These are phyloP conservation scores for Ceratina australensis DNA, from an alignment of 1,140 invertebrate genomes.

Conservation along the genomic window DNA sequence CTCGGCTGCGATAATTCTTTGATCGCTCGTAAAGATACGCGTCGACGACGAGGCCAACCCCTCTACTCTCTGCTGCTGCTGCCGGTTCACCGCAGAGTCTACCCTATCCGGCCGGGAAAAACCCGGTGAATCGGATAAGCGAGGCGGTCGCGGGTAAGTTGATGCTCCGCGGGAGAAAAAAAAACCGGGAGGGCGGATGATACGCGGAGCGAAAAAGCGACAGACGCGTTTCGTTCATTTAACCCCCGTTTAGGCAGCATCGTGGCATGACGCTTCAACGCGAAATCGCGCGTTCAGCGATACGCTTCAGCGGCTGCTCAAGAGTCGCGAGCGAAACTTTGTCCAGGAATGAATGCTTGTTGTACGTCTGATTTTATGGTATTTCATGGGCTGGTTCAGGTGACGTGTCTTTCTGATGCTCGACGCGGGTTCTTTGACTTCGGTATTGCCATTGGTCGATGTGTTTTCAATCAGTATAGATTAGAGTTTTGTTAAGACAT, in stretches of 20 bases:
- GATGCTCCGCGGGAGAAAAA: conserved; percentile 22
- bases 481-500: too few relatives aligned
- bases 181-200: conserved; percentile 5
- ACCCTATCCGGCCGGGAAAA: conserved; percentile 2
- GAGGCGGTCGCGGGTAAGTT: conserved; percentile 48
- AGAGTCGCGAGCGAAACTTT: conserved; percentile 29
- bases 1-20: conserved; percentile 74
- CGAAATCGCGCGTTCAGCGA: conserved; percentile 17
- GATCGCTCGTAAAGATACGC: conserved; percentile 73
- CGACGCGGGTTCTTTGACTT: not conserved
- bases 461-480: too few relatives aligned
- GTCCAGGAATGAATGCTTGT: conserved; percentile 11
- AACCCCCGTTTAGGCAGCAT: conserved; percentile 29
- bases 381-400: not conserved
- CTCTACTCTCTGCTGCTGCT: too few relatives aligned
- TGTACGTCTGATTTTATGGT: not conserved
- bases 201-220: not conserved
- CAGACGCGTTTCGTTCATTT: conserved; percentile 26
- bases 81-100: not conserved
- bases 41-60: conserved; percentile 30
- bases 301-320: conserved; percentile 12
- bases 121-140: conserved; percentile 43
- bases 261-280: not conserved
- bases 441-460: too few relatives aligned
- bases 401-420: not conserved